Conservation (phyloP, 2,888 invertebrate species). For the Acanthosepion esculentum region DNA sequence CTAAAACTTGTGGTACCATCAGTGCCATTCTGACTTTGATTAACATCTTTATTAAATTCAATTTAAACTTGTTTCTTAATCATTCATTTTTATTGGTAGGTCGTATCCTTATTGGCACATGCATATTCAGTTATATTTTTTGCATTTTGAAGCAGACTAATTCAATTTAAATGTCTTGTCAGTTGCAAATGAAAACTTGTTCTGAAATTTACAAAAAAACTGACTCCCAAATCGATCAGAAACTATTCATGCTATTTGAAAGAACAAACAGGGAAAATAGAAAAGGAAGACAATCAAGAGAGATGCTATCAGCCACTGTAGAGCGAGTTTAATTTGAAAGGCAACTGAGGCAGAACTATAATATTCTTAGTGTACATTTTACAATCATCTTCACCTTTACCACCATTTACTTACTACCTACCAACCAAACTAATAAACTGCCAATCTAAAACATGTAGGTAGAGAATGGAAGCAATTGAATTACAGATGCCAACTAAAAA, state of each 20-base stretch:
- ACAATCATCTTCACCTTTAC: constrained; percentile 16
- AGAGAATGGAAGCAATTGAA: neutral
- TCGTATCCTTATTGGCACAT: too few relatives aligned
- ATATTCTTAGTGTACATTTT: neutral
- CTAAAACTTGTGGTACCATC: neutral
- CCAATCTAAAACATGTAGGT: neutral
- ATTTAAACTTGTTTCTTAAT: too few relatives aligned
- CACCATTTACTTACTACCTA: neutral
- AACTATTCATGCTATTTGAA: neutral
- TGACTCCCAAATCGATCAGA: neutral
- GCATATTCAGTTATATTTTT: too few relatives aligned
- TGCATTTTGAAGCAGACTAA: too few relatives aligned
- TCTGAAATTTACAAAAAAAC: neutral
- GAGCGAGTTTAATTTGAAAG: neutral
- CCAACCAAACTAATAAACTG: neutral
- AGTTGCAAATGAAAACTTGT: neutral
- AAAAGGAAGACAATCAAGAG: neutral
- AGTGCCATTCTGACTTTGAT: too few relatives aligned
- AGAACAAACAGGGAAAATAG: neutral
- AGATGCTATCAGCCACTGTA: neutral
- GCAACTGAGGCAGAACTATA: neutral
- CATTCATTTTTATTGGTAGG: too few relatives aligned
- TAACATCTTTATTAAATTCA: too few relatives aligned
- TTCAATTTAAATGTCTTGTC: too few relatives aligned
- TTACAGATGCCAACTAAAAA: neutral